Percentiles rank a stretch among this genome's conserved stretches.
phyloP scores from a whole-genome alignment of 2,113 vertebrate species.

The Polypterus senegalus region DNA sequence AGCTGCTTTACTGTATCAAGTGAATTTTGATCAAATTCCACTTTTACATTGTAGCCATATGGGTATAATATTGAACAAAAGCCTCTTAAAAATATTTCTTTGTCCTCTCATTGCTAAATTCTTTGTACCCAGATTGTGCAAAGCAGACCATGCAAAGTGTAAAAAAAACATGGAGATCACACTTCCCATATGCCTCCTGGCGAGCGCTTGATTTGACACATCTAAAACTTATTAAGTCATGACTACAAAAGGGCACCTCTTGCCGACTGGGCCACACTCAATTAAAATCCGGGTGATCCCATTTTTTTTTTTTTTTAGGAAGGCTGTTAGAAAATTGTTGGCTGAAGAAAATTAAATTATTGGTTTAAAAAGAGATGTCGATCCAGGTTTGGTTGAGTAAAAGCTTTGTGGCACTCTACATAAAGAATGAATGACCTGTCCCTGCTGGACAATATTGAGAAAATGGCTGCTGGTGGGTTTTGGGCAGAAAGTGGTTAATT shows the following conservation, averaged over 20 bases:
- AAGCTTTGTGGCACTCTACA: conserved; percentile 14
- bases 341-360: conserved; percentile 22
- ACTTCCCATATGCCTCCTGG: conserved; percentile 33
- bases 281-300: conserved; percentile 9
- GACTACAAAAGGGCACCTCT: neutral
- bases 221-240: conserved; percentile 30
- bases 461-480: conserved; percentile 11
- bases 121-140: conserved; percentile 8
- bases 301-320: conserved; percentile 6
- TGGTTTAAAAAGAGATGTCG: conserved; percentile 14
- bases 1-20: no score
- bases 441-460: conserved; percentile 22
- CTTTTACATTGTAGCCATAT: no score
- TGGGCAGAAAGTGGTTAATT: conserved; percentile 25
- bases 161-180: conserved; percentile 33
- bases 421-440: conserved; percentile 12
- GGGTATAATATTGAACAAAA: neutral
- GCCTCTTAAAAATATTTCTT: conserved; percentile 1
- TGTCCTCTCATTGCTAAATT: conserved; percentile 9
- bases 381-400: conserved; percentile 15
- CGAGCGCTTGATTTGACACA: conserved; percentile 34
- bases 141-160: conserved; percentile 19
- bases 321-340: conserved; percentile 14
- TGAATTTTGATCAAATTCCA: no score
- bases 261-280: conserved; percentile 3